phyloP scores from a whole-genome alignment of 2,888 invertebrate genomes.

The Alentia gelatinosa region DNA sequence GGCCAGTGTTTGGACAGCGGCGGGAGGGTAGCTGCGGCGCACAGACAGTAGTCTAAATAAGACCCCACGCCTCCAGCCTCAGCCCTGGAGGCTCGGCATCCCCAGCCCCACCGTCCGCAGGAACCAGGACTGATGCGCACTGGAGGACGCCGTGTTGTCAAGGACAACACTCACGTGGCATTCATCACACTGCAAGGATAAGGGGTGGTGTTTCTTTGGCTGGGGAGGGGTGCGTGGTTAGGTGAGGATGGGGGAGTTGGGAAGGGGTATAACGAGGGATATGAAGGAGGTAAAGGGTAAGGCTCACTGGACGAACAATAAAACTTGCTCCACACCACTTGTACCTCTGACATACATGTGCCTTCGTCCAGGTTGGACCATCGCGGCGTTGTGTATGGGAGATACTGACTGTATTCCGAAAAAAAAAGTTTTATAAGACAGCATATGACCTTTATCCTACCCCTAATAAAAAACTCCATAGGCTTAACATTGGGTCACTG shows the following conservation, averaged over 20 bases:
- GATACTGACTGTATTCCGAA: too few species aligned
- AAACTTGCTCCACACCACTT: too few species aligned
- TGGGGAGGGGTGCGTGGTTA: neutral
- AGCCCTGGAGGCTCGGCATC: neutral
- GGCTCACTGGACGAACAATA: too few species aligned
- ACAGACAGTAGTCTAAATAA: neutral
- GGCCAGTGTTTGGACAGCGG: too few species aligned
- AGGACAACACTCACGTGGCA: neutral
- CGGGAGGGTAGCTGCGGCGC: neutral
- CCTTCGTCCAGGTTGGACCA: too few species aligned
- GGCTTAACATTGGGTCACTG: too few species aligned
- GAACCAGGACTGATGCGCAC: neutral
- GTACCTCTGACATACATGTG: too few species aligned
- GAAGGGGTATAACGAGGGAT: neutral
- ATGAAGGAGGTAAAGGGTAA: neutral
- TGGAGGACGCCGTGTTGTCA: neutral
- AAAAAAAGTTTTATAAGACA: too few species aligned
- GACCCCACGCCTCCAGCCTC: neutral
- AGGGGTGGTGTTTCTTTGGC: neutral
- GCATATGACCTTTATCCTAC: too few species aligned
- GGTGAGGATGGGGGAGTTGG: neutral
- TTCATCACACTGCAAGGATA: neutral
- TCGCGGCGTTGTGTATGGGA: too few species aligned
- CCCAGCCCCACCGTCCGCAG: neutral
- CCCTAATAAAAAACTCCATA: too few species aligned